Base-by-base conservation (phyloP, 35 echinoderm and acorn worm species). In the Chiridota heheva region DNA sequence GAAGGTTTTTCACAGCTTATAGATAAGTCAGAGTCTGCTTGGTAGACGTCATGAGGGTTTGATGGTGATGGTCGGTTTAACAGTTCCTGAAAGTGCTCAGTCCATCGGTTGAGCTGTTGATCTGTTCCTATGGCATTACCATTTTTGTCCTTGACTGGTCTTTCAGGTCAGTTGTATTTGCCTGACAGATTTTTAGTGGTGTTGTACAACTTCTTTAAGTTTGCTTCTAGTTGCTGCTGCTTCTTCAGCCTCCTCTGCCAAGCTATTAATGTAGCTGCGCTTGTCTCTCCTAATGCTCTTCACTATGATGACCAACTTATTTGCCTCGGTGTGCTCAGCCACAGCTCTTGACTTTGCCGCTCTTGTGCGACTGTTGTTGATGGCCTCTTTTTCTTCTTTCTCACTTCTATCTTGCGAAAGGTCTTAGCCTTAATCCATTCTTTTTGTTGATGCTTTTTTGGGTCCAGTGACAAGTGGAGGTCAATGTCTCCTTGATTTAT, bases 111-210 rank as follows among this genome's bases (percentile, higher is more conserved):
- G 29, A 39, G 33, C 68, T 72, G 68, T 6, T n/a, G n/a, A n/a
- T n/a, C 68, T 38, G 33, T 72, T 38, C 5, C 27, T 40, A 72
- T 72, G 29, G 33, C 8, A 65, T 72, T 72, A 39, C 18, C 38
- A 5, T 72, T 27, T 38, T 40, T 27, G 20, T 72, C 42, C 49
- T 75, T 75, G 7, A 75, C 42, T 47, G 71, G 71, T 75, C 40
- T 4, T 75, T 75, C 71, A 3, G 71, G 71, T 75, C 49, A 47
- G 40, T 44, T 75, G 42, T 7, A 75, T 28, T 75, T 47, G 13
- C 36, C 40, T 13, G 71, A 57, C 7, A 75, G 25, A 47, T 28
- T 75, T 28, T 44, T 75, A 22, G 29, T 75, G 71, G 29, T 49
- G 2, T 3, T 4, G 34, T 75, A 75, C 29, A 75, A 2, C 10